These are phyloP conservation scores for Mesoligia furuncula DNA, from an alignment of 2,888 invertebrate species.

Conservation along the genomic window DNA sequence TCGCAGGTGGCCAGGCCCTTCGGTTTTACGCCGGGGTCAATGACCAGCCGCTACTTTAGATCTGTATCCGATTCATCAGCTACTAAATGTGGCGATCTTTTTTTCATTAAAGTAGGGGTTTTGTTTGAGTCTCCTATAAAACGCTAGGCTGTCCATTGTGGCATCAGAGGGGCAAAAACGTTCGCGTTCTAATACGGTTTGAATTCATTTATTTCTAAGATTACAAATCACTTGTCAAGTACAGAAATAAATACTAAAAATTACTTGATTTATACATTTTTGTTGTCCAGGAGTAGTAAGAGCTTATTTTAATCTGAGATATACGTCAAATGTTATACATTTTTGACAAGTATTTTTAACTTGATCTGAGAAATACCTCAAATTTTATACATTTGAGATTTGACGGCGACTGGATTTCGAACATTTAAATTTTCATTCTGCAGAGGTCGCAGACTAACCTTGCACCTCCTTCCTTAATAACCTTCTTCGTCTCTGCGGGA, in stretches of 20 bases:
- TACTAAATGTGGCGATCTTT: conserved; percentile 2
- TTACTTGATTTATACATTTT: too few species aligned
- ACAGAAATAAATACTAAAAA: too few species aligned
- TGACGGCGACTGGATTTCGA: not conserved
- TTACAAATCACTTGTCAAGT: too few species aligned
- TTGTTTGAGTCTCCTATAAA: not conserved
- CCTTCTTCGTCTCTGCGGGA: not conserved
- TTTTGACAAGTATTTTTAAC: too few species aligned
- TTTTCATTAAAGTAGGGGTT: not conserved
- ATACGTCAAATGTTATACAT: too few species aligned
- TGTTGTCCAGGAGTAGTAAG: too few species aligned
- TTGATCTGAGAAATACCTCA: too few species aligned
- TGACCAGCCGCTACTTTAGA: conserved; percentile 51
- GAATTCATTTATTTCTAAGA: too few species aligned
- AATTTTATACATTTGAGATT: not conserved
- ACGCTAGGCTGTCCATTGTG: not conserved
- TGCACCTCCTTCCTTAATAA: not conserved
- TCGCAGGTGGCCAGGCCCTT: conserved; percentile 76
- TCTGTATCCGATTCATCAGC: conserved; percentile 43
- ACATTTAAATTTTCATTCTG: not conserved
- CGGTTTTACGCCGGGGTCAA: conserved; percentile 59
- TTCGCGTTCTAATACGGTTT: too few species aligned
- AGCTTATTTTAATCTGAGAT: too few species aligned
- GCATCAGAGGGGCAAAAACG: too few species aligned
- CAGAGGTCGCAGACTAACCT: not conserved